Conservation (phyloP, 64 coral and sea anemone genomes). For the Porites lutea region DNA sequence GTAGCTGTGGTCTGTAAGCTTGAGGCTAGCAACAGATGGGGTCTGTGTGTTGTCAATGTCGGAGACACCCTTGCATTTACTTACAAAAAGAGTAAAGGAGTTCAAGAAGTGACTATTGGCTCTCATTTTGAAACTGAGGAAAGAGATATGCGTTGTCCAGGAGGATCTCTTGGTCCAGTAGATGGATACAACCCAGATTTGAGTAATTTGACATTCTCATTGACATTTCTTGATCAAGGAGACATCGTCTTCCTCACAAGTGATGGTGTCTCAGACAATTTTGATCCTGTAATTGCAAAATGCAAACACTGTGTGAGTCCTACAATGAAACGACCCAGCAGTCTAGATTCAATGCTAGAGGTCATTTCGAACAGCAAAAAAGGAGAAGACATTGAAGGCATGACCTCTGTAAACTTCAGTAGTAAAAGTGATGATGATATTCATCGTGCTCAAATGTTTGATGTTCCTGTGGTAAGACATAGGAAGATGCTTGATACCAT, state of each 20-base stretch:
- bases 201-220: slow-evolving; percentile 94
- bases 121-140: slow-evolving; percentile 78
- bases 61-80: slow-evolving; percentile 95
- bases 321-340: slow-evolving; percentile 26
- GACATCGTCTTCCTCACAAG: slow-evolving; percentile 98
- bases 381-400: neutral
- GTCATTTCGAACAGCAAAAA: neutral
- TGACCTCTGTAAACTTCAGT: neutral
- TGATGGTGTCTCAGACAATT: slow-evolving; percentile 98
- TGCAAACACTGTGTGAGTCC: slow-evolving; percentile 78
- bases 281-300: slow-evolving; percentile 90
- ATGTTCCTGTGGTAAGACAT: slow-evolving; percentile 56
- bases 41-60: slow-evolving; percentile 91
- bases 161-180: slow-evolving; percentile 89
- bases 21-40: slow-evolving; percentile 74
- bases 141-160: slow-evolving; percentile 93
- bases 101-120: slow-evolving; percentile 90
- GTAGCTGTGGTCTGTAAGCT: slow-evolving; percentile 86
- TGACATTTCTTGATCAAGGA: slow-evolving; percentile 74
- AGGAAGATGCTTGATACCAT: slow-evolving; percentile 77
- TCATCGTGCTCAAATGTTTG: neutral
- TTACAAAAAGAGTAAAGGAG: slow-evolving; percentile 66
- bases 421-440: slow-evolving; percentile 27
- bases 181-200: slow-evolving; percentile 97
- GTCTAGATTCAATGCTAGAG: slow-evolving; percentile 63